Base-by-base conservation (phyloP, 2,113 vertebrate species). In the Aphyosemion australe region DNA sequence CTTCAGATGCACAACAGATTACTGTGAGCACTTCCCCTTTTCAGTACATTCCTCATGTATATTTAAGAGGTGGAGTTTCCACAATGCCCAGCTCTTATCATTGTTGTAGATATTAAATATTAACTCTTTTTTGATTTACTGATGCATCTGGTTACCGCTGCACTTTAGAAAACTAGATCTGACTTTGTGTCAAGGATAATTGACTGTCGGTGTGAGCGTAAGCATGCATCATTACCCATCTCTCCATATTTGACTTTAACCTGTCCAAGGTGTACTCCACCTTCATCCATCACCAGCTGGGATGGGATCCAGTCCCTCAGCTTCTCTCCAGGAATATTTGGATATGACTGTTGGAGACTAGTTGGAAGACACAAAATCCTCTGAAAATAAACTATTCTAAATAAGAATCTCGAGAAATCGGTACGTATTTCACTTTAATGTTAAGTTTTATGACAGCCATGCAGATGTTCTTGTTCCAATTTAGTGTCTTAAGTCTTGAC, bases 1-100 rank as follows among this genome's bases (percentile, higher is more conserved):
- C 65, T 32, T 75, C 61, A 68, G 61, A 78, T 72, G 55, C 34
- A 57, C 18, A 68, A 63, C 49, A 66, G 53, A 78, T 82, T 64
- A 58, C 45, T 14, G 14, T 12, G 72, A 71, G 70, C 58, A 75
- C 66, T 77, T 76, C 64, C 57, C 46, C 14, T 54, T 73, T 72
- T 11, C 0, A n/a, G 5, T 15, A 21, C 0, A 4, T 12, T 42
- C 18, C 19, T 78, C 70, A 74, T 56, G 46, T 62, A 75, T 78
- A 73, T 70, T 73, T 78, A 9, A 80, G 7, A 1, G 42, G 46
- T 1, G 26, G 12, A 12, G 9, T 67, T 69, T 69, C 2, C 45
- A 78, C 49, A 56, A n/a, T 50, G 61, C 43, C 47, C 18, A 4
- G 8, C 8, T 39, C 4, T 41, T 34, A 10, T 15, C 14, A 46